These are phyloP conservation scores for Agapornis canus DNA, from an alignment of 2,797 vertebrate genomes.

Conservation along the genomic window DNA sequence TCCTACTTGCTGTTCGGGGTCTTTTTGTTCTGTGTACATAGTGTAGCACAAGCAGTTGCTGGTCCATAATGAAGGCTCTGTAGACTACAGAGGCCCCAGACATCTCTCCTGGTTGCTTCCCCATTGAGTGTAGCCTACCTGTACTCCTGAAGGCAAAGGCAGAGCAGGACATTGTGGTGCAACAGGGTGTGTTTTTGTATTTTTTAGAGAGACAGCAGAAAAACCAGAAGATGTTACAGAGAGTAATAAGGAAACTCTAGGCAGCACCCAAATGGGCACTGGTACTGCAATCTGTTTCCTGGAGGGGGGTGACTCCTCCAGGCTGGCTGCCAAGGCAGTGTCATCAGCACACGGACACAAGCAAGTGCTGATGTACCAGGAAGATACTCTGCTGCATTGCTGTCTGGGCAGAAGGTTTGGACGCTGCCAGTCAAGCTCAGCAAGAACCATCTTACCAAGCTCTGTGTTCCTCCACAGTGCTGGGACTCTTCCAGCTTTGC, in stretches of 20 bases:
- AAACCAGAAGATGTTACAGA: neutral
- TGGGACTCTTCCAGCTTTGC: neutral
- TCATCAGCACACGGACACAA: accelerated
- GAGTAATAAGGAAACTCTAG: neutral
- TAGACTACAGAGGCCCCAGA: neutral
- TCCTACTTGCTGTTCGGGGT: neutral
- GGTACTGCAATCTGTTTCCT: neutral
- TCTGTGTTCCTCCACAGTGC: neutral
- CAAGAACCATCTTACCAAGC: neutral
- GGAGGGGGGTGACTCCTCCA: neutral
- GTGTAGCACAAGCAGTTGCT: neutral
- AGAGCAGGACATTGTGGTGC: neutral
- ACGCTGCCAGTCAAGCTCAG: neutral
- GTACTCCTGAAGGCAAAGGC: neutral
- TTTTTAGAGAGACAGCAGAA: neutral
- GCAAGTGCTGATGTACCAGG: neutral
- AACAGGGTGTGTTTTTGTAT: neutral
- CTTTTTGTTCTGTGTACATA: neutral
- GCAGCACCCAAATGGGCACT: neutral
- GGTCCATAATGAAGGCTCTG: neutral
- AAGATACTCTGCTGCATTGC: neutral
- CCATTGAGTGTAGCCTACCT: neutral
- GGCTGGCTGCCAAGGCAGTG: neutral
- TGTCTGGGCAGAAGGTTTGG: neutral
- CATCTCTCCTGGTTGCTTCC: neutral